A percentile compares a stretch with the other conserved stretches of the same genome.
Evolutionary conservation across 2,888 invertebrate species (phyloP).

Genomic region (Drosophila bunnanda): DNA sequence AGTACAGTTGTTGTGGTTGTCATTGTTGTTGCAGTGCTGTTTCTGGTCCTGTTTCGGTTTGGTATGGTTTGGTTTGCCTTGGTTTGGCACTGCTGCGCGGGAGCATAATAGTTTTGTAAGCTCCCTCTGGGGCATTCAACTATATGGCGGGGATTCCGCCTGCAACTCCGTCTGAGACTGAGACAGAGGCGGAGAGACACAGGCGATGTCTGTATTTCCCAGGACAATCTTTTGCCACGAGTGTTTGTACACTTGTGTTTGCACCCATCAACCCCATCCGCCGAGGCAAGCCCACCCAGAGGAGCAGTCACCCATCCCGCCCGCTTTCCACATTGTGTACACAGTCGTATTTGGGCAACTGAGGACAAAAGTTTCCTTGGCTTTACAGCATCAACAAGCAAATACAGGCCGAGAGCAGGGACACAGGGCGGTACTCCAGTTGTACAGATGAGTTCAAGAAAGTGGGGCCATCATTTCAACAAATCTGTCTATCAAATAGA

Average conservation of each 20-base stretch:
- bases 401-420: slow-evolving; percentile 52
- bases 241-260: slow-evolving; percentile 71
- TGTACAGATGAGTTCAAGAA: slow-evolving; percentile 3
- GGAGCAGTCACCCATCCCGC: background rate
- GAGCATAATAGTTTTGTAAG: slow-evolving; percentile 81
- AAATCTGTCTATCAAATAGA: background rate
- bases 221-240: slow-evolving; percentile 76
- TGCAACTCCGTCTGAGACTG: slow-evolving; percentile 15
- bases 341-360: slow-evolving; percentile 69
- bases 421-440: slow-evolving; percentile 10
- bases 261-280: slow-evolving; percentile 34
- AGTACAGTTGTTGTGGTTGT: slow-evolving; percentile 61
- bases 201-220: slow-evolving; percentile 81
- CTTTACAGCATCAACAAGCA: slow-evolving; percentile 77
- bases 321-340: slow-evolving; percentile 43
- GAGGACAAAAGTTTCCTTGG: slow-evolving; percentile 79
- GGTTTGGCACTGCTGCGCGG: slow-evolving; percentile 60
- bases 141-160: slow-evolving; percentile 55
- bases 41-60: slow-evolving; percentile 47
- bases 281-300: slow-evolving; percentile 5
- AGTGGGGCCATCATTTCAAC: background rate
- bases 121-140: slow-evolving; percentile 78
- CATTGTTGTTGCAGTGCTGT: slow-evolving; percentile 42
- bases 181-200: slow-evolving; percentile 16
- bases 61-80: slow-evolving; percentile 24